These are phyloP conservation scores for Desoria tigrina DNA, from an alignment of 2,888 invertebrate genomes.

Conservation along the genomic window DNA sequence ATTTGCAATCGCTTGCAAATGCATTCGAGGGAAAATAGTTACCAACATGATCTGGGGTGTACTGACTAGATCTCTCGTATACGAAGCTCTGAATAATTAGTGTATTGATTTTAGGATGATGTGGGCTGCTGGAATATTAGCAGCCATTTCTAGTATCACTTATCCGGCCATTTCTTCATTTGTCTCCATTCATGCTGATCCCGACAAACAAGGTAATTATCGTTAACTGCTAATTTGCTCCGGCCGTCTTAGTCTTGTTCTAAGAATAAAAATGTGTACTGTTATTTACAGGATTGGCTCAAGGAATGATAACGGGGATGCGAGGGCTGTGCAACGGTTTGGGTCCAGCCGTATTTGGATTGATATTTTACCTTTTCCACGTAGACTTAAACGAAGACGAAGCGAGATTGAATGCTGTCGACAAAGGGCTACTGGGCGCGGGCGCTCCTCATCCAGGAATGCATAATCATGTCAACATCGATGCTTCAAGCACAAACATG, in stretches of 20 bases:
- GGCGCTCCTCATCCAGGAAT: conserved; percentile 11
- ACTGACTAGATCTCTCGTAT: background rate
- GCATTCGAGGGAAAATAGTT: too few relatives aligned
- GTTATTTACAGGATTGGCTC: conserved; percentile 68
- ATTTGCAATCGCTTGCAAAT: too few relatives aligned
- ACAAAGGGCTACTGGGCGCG: conserved; percentile 32
- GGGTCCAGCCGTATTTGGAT: conserved; percentile 97
- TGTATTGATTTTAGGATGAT: conserved; percentile 73
- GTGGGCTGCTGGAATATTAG: conserved; percentile 97
- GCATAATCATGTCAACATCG: conserved; percentile 6
- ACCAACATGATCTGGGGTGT: too few relatives aligned
- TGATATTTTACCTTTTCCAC: conserved; percentile 97
- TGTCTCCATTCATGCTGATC: conserved; percentile 94
- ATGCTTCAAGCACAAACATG: conserved; percentile 2
- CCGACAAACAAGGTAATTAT: conserved; percentile 85
- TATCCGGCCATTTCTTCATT: conserved; percentile 99
- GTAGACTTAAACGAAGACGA: conserved; percentile 87
- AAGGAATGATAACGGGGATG: conserved; percentile 99
- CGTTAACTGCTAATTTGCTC: background rate
- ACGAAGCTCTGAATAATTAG: conserved; percentile 6
- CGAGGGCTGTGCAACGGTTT: conserved; percentile 96
- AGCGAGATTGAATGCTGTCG: conserved; percentile 47
- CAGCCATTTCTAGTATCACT: conserved; percentile 92
- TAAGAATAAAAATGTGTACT: background rate
- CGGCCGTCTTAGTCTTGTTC: background rate